Percentiles rank a stretch among this genome's conserved stretches.
Evolutionary conservation across 1,140 invertebrate genomes (phyloP).

Genomic region (Heterodera carotae): DNA sequence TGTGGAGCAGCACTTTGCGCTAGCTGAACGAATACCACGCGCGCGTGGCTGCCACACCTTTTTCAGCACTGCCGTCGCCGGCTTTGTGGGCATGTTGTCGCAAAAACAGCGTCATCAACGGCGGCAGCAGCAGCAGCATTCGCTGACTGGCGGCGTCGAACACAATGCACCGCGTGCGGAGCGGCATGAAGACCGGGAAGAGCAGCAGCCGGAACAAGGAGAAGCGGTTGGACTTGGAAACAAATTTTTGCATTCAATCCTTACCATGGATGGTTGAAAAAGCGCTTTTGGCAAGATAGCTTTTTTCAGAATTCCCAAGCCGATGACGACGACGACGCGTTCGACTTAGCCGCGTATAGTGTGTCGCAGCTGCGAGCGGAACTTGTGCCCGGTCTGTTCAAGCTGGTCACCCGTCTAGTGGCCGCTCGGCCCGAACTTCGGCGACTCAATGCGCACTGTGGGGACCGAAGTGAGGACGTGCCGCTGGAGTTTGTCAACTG

Average conservation of each 20-base stretch:
- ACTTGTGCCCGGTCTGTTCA: conserved; percentile 38
- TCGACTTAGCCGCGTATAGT: conserved; percentile 34
- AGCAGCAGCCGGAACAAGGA: too few species aligned
- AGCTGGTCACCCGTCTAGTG: conserved; percentile 36
- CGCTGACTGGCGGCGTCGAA: too few species aligned
- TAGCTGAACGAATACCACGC: conserved; percentile 12
- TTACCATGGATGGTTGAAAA: too few species aligned
- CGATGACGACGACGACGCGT: neutral
- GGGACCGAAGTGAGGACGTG: conserved; percentile 30
- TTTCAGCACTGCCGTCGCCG: conserved; percentile 11
- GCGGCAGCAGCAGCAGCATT: neutral
- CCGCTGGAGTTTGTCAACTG: conserved; percentile 54
- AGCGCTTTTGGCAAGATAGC: too few species aligned
- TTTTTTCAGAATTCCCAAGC: conserved; percentile 42
- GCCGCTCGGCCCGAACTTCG: conserved; percentile 37
- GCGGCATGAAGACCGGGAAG: conserved; percentile 20
- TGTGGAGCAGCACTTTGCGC: conserved; percentile 31
- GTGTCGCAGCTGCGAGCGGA: conserved; percentile 43
- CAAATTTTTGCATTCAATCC: too few species aligned
- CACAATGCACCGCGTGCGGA: too few species aligned
- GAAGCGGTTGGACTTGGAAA: too few species aligned
- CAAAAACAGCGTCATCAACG: neutral
- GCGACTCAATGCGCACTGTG: neutral
- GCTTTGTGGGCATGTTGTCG: conserved; percentile 25
- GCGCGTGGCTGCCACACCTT: neutral